These are phyloP conservation scores for Pseudomyrmex concolor DNA, from an alignment of 1,140 invertebrate genomes.

Conservation along the genomic window DNA sequence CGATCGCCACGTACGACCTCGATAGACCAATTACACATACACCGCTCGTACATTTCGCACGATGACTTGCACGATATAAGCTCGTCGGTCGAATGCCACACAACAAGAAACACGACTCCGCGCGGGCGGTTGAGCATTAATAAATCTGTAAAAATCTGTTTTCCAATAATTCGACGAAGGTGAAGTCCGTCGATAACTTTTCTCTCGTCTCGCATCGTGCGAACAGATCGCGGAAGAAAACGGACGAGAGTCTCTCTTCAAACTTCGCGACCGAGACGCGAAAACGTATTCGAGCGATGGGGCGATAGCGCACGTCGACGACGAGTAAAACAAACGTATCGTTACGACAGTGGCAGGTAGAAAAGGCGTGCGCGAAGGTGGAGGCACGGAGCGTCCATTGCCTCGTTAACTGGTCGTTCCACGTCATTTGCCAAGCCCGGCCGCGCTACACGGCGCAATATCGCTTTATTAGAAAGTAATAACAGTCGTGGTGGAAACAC, in stretches of 20 bases:
- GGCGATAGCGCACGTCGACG: neutral
- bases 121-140: constrained; percentile 14
- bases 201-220: constrained; percentile 8
- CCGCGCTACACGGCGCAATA: constrained; percentile 59
- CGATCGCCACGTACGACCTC: constrained; percentile 52
- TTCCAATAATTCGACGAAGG: constrained; percentile 33
- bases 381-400: constrained; percentile 53
- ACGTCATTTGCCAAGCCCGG: constrained; percentile 72
- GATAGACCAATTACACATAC: constrained; percentile 55
- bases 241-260: neutral
- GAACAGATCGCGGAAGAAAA: constrained; percentile 9
- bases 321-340: constrained; percentile 71
- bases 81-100: neutral
- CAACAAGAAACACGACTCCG: constrained; percentile 12
- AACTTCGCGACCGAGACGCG: constrained; percentile 5
- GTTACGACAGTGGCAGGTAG: constrained; percentile 63
- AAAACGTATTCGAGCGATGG: neutral
- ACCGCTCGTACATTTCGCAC: constrained; percentile 41
- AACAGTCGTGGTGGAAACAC: constrained; percentile 67
- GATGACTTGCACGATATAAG: constrained; percentile 45
- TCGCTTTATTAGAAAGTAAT: constrained; percentile 79
- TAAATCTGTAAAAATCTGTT: constrained; percentile 30
- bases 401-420: constrained; percentile 76
- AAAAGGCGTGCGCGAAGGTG: constrained; percentile 21
- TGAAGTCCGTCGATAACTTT: neutral